Conservation (phyloP, 1,140 invertebrate genomes). For the Oedothorax gibbosus region DNA sequence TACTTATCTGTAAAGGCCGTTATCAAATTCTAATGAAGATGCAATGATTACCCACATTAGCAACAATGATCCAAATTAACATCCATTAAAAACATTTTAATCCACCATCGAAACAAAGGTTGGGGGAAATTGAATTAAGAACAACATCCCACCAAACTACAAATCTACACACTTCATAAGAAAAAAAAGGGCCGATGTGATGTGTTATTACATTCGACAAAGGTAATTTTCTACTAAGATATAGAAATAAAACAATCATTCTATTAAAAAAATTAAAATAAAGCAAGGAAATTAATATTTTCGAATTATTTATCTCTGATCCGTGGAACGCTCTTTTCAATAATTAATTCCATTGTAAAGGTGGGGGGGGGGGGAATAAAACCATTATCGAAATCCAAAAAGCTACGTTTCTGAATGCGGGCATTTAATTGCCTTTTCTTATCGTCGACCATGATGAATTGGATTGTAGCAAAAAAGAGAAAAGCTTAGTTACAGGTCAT, state of each 20-base stretch:
- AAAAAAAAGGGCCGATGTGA: background rate
- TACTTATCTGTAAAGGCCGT: conserved; percentile 13
- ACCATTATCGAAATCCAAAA: conserved; percentile 47
- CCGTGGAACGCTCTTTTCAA: conserved; percentile 36
- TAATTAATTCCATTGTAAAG: conserved; percentile 34
- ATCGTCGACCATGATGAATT: conserved; percentile 42
- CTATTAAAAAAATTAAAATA: conserved; percentile 1
- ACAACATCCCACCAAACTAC: conserved; percentile 22
- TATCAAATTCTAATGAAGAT: conserved; percentile 30
- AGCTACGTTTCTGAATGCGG: conserved; percentile 22
- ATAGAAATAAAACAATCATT: background rate
- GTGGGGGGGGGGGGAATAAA: conserved; percentile 6
- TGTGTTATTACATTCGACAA: too few relatives aligned
- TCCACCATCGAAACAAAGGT: conserved; percentile 19
- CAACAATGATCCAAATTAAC: conserved; percentile 38
- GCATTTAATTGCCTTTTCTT: conserved; percentile 48
- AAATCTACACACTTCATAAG: background rate
- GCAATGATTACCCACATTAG: background rate
- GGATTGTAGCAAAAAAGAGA: conserved; percentile 16
- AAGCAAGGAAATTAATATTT: conserved; percentile 32
- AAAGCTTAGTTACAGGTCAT: conserved; percentile 40
- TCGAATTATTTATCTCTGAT: conserved; percentile 46
- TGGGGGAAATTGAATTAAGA: conserved; percentile 38
- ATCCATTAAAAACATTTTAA: conserved; percentile 36
- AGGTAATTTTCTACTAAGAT: too few relatives aligned